Evolutionary conservation across 2,113 vertebrate species (phyloP).

Genomic region (Nasalis larvatus): DNA sequence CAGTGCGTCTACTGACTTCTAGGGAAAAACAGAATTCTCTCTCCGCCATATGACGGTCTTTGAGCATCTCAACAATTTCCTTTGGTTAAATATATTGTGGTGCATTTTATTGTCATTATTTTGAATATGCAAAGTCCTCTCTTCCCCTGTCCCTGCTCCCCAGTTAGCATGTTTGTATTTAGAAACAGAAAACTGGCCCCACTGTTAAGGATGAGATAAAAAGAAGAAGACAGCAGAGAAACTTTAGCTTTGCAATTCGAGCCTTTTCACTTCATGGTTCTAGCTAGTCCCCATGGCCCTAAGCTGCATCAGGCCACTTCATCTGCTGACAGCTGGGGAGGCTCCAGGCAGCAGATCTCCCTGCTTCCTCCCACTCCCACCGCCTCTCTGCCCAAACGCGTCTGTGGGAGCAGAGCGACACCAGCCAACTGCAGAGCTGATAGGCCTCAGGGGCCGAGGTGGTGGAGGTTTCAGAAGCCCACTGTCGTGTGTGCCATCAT

Average conservation of each 20-base stretch:
- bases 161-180: background rate
- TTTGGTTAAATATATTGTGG: background rate
- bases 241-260: background rate
- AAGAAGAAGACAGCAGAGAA: background rate
- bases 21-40: background rate
- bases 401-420: background rate
- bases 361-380: rapidly evolving
- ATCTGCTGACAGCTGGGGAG: background rate
- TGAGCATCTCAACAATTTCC: background rate
- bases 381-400: background rate
- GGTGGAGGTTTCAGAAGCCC: background rate
- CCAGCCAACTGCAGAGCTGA: too few relatives aligned
- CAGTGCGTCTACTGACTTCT: background rate
- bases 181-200: background rate
- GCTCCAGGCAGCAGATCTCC: background rate
- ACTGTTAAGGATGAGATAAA: background rate
- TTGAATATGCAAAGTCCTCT: background rate
- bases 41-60: background rate
- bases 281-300: background rate
- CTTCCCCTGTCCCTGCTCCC: background rate
- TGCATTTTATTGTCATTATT: background rate
- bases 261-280: too few relatives aligned
- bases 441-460: rapidly evolving
- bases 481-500: rapidly evolving
- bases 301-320: rapidly evolving